phyloP scores from a whole-genome alignment of 2,113 vertebrate species.

The Lutjanus erythropterus region DNA sequence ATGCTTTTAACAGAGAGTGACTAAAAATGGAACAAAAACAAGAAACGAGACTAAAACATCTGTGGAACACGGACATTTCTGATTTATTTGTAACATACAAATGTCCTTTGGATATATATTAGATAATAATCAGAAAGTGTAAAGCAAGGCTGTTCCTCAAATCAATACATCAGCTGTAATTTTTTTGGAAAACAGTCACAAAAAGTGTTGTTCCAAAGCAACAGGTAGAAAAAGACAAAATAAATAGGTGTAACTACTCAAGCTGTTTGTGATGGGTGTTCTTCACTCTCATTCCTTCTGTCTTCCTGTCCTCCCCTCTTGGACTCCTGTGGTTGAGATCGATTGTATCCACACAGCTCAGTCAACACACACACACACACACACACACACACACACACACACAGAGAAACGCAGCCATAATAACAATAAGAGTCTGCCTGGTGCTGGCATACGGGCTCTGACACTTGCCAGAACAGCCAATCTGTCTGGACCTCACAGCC shows the following conservation, averaged over 20 bases:
- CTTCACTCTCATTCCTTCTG: conserved; percentile 21
- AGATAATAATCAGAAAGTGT: neutral
- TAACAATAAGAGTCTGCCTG: conserved; percentile 42
- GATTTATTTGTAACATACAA: neutral
- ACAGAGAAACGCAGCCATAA: neutral
- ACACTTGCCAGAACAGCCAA: conserved; percentile 60
- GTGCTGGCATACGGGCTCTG: conserved; percentile 38
- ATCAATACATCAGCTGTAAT: neutral
- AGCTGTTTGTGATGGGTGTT: conserved; percentile 28
- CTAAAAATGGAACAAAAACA: neutral
- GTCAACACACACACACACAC: conserved; percentile 31
- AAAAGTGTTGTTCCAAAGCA: neutral
- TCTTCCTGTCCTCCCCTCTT: conserved; percentile 23
- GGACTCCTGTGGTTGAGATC: conserved; percentile 60
- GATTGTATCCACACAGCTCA: conserved; percentile 44
- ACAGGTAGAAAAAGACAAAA: conserved; percentile 11
- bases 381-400: conserved; percentile 13
- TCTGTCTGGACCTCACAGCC: conserved; percentile 66
- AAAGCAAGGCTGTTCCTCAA: neutral
- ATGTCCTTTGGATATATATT: neutral
- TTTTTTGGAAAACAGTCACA: neutral
- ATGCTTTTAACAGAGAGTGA: neutral
- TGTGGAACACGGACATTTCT: neutral
- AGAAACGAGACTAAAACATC: neutral
- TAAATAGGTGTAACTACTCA: conserved; percentile 2